A percentile compares a stretch with the other conserved stretches of the same genome.
Evolutionary conservation across 2,113 vertebrate species (phyloP).

Genomic region (Donacobius atricapilla): DNA sequence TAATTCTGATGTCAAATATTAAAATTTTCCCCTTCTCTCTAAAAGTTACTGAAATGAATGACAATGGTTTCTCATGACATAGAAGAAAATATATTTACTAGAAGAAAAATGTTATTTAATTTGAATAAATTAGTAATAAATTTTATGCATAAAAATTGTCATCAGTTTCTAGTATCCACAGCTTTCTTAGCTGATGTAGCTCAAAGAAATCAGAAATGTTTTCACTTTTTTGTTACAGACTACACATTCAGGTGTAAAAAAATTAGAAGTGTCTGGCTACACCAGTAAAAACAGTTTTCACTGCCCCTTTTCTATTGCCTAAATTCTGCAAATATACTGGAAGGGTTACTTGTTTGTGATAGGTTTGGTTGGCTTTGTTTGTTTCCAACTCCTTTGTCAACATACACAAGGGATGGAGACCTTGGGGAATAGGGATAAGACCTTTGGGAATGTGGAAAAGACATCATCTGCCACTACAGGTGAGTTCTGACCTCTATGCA

Average conservation of each 20-base stretch:
- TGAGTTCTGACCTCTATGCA: not conserved
- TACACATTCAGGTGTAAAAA: not conserved
- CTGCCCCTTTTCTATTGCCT: not conserved
- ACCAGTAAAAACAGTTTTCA: not conserved
- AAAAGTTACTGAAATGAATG: not conserved
- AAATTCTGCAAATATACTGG: not conserved
- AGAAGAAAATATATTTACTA: not conserved
- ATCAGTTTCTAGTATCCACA: not conserved
- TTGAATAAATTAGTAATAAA: not conserved
- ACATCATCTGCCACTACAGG: not conserved
- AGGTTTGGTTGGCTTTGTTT: not conserved
- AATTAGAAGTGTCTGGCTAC: fast-evolving
- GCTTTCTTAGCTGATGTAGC: not conserved
- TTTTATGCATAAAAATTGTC: not conserved
- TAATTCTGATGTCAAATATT: not conserved
- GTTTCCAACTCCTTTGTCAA: not conserved
- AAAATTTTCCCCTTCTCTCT: not conserved
- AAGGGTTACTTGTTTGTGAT: not conserved
- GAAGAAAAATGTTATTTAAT: not conserved
- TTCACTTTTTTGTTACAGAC: not conserved
- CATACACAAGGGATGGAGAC: not conserved
- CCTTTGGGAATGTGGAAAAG: not conserved
- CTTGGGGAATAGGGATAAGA: not conserved
- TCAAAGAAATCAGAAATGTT: not conserved
- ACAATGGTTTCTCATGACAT: not conserved